These are phyloP conservation scores for Agrenia bidenticulata DNA, from an alignment of 2,888 invertebrate species.

Conservation along the genomic window DNA sequence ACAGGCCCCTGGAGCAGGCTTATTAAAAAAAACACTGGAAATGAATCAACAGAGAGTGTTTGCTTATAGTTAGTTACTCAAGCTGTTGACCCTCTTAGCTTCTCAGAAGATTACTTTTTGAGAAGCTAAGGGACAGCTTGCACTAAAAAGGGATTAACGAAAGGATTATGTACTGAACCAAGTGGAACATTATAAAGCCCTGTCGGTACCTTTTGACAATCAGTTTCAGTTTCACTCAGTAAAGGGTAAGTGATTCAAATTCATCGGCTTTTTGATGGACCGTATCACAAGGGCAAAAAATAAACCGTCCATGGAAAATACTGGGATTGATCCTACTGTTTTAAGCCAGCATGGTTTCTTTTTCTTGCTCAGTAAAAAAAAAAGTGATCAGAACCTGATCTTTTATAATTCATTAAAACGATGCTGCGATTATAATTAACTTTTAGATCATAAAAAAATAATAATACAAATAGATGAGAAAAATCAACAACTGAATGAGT, in stretches of 20 bases:
- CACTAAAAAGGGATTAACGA: neutral
- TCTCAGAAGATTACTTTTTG: neutral
- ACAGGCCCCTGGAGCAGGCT: too few relatives aligned
- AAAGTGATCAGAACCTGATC: neutral
- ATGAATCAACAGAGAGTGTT: too few relatives aligned
- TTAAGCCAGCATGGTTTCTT: neutral
- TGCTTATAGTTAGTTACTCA: too few relatives aligned
- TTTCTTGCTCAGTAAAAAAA: neutral
- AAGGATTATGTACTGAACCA: neutral
- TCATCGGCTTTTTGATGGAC: neutral
- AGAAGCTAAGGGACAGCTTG: slow-evolving; percentile 9
- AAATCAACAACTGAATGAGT: neutral
- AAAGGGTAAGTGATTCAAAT: neutral
- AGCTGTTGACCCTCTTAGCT: too few relatives aligned
- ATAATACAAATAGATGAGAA: neutral
- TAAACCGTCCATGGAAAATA: neutral
- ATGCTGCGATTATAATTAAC: neutral
- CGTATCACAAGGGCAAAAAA: slow-evolving; percentile 1
- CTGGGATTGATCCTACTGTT: neutral
- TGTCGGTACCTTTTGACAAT: slow-evolving; percentile 20
- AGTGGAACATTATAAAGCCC: neutral
- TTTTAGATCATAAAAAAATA: neutral
- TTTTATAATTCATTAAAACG: slow-evolving; percentile 4
- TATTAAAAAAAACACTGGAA: too few relatives aligned
- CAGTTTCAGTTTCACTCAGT: slow-evolving; percentile 17